Evolutionary conservation across 2,888 invertebrate genomes (phyloP).

Genomic region (Sinotaia quadrata): DNA sequence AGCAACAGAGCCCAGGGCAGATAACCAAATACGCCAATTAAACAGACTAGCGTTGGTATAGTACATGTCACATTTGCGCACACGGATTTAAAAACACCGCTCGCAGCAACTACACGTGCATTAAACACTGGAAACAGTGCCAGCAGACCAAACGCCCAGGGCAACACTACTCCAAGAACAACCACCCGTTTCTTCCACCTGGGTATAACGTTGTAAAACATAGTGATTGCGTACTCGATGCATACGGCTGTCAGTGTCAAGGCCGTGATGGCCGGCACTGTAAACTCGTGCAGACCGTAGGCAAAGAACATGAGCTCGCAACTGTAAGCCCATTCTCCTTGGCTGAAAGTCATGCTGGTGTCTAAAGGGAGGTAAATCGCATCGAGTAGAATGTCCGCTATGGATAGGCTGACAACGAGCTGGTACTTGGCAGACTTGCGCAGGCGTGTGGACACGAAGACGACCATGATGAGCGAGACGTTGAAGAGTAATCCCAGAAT

Average conservation of each 20-base stretch:
- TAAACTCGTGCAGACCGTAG: constrained; percentile 26
- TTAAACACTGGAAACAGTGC: constrained; percentile 14
- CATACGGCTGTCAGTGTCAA: constrained; percentile 21
- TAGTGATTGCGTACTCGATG: constrained; percentile 12
- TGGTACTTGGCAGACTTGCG: constrained; percentile 35
- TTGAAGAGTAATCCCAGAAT: constrained; percentile 29
- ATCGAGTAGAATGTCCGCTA: constrained; percentile 31
- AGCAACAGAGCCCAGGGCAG: not conserved
- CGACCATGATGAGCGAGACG: constrained; percentile 23
- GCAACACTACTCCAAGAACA: constrained; percentile 4
- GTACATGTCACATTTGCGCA: not conserved
- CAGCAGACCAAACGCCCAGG: constrained; percentile 8
- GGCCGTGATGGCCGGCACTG: constrained; percentile 16
- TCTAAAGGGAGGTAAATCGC: constrained; percentile 28
- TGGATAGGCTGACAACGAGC: constrained; percentile 34
- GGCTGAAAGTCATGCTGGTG: constrained; percentile 23
- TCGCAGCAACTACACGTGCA: not conserved
- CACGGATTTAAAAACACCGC: not conserved
- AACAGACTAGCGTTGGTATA: not conserved
- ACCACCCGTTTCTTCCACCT: constrained; percentile 1
- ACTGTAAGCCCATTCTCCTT: constrained; percentile 10
- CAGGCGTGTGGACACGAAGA: constrained; percentile 25
- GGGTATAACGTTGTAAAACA: constrained; percentile 8
- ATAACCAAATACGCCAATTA: constrained; percentile 13
- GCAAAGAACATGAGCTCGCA: constrained; percentile 17